Conservation (phyloP, 1,140 invertebrate genomes). For the Caerostris extrusa region DNA sequence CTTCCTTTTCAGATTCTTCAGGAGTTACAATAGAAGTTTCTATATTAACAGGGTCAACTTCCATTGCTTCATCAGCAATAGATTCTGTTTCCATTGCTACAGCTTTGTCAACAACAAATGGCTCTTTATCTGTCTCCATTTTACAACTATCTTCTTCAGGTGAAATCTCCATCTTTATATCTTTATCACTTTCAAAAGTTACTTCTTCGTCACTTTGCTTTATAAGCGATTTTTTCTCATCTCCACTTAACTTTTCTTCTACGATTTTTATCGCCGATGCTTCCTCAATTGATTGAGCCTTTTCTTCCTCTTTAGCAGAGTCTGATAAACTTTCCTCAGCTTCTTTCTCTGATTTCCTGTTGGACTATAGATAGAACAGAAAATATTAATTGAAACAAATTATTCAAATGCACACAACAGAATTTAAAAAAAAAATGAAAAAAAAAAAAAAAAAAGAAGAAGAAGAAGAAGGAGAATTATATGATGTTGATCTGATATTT, state of each 20-base stretch:
- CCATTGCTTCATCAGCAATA: background rate
- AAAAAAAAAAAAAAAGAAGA: no score
- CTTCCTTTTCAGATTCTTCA: background rate
- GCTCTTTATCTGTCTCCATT: conserved; percentile 24
- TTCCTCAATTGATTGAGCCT: background rate
- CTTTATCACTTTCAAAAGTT: background rate
- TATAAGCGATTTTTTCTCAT: background rate
- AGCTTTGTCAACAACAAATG: background rate
- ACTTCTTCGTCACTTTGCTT: background rate
- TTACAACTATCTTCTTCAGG: background rate
- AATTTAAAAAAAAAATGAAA: no score
- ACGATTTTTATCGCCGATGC: background rate
- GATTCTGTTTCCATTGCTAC: background rate
- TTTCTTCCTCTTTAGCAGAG: conserved; percentile 22
- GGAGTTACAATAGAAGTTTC: background rate
- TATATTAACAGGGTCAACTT: background rate
- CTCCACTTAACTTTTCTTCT: conserved; percentile 25
- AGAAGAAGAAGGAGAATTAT: no score
- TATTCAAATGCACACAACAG: background rate
- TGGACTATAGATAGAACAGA: conserved; percentile 56
- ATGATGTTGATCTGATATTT: no score
- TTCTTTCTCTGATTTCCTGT: background rate
- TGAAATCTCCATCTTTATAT: background rate
- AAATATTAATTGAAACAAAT: conserved; percentile 56
- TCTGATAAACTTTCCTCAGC: conserved; percentile 18